Evolutionary conservation across 2,113 vertebrate species (phyloP).

Genomic region (Epinephelus cyanopodus): DNA sequence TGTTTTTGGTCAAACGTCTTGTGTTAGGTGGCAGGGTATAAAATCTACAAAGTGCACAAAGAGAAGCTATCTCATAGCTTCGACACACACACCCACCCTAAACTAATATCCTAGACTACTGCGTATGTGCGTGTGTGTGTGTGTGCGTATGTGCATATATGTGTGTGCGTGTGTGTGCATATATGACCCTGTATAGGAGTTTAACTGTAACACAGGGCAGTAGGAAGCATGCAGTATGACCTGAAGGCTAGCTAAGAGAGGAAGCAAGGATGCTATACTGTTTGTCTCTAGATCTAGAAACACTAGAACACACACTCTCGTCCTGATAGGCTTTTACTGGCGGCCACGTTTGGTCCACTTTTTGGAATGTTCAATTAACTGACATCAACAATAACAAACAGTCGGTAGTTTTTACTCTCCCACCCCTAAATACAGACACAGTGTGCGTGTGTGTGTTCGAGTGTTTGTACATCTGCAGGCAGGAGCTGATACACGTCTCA

Average conservation of each 20-base stretch:
- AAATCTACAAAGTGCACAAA: slow-evolving; percentile 85
- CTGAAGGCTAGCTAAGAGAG: slow-evolving; percentile 83
- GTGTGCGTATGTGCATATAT: slow-evolving; percentile 14
- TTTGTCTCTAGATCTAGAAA: slow-evolving; percentile 67
- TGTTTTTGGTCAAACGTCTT: slow-evolving; percentile 81
- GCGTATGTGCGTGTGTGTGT: slow-evolving; percentile 59
- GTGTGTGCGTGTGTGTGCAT: slow-evolving; percentile 62
- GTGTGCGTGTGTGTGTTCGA: slow-evolving; percentile 69
- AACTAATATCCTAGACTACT: slow-evolving; percentile 73
- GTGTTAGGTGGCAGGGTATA: slow-evolving; percentile 81
- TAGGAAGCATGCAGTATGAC: slow-evolving; percentile 85
- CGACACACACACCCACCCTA: slow-evolving; percentile 74
- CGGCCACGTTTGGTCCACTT: slow-evolving; percentile 64
- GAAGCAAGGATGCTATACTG: slow-evolving; percentile 76
- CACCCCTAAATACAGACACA: slow-evolving; percentile 41
- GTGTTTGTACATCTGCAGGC: slow-evolving; percentile 66
- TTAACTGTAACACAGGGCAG: slow-evolving; percentile 78
- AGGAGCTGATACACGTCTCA: slow-evolving; percentile 39
- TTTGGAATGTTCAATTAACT: slow-evolving; percentile 81
- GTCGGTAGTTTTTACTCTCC: slow-evolving; percentile 47
- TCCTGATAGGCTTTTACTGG: slow-evolving; percentile 70
- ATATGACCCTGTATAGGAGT: slow-evolving; percentile 80
- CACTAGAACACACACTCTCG: slow-evolving; percentile 76
- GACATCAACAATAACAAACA: slow-evolving; percentile 80
- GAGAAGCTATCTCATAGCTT: slow-evolving; percentile 74